phyloP scores from a whole-genome alignment of 2,888 invertebrate genomes.

The Nephrocerus scutellatus region DNA sequence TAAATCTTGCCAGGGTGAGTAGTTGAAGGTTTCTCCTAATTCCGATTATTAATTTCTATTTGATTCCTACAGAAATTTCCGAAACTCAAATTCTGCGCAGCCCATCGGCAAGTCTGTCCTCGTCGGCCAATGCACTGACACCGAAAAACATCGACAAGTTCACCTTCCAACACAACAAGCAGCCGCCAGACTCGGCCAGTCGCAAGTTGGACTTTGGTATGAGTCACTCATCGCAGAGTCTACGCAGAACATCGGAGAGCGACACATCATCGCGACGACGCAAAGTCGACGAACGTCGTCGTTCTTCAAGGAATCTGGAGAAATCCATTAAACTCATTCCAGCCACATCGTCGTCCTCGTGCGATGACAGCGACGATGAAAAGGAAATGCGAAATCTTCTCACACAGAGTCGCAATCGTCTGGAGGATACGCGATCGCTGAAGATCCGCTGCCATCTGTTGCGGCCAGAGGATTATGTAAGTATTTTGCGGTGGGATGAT shows the following conservation, averaged over 20 bases:
- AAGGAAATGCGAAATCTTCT: conserved; percentile 45
- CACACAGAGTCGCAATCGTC: conserved; percentile 41
- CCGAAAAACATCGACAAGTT: conserved; percentile 35
- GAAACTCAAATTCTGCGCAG: conserved; percentile 30
- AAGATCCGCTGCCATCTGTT: conserved; percentile 47
- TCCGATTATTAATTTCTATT: no score
- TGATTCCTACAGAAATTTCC: conserved; percentile 19
- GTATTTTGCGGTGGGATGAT: conserved; percentile 19
- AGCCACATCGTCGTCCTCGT: conserved; percentile 44
- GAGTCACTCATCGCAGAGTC: conserved; percentile 44
- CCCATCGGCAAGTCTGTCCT: conserved; percentile 32
- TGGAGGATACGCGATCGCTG: conserved; percentile 45
- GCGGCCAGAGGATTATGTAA: conserved; percentile 48
- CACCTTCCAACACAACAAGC: conserved; percentile 11
- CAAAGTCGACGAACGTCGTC: conserved; percentile 43
- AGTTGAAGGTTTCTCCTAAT: no score
- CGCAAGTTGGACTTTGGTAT: conserved; percentile 44
- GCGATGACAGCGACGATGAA: conserved; percentile 44
- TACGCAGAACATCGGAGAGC: conserved; percentile 45
- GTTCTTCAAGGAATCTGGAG: conserved; percentile 45
- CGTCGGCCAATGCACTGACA: conserved; percentile 40
- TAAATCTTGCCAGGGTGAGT: conserved; percentile 45
- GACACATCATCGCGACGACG: conserved; percentile 44
- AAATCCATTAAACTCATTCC: conserved; percentile 43
- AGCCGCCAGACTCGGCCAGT: conserved; percentile 33